phyloP scores from a whole-genome alignment of 2,797 vertebrate species.

The Sphenodon punctatus region DNA sequence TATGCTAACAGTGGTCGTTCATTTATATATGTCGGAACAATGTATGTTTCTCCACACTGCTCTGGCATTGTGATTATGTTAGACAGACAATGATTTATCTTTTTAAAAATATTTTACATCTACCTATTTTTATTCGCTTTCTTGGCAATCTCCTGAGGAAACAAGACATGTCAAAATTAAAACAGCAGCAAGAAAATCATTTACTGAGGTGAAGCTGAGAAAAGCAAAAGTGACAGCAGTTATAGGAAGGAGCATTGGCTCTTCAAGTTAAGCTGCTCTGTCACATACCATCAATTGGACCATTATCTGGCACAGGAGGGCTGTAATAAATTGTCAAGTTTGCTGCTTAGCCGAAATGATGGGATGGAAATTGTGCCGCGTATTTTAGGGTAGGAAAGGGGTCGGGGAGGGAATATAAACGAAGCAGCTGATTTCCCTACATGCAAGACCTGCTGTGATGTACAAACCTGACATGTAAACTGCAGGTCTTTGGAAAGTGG shows the following conservation, averaged over 20 bases:
- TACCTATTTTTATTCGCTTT: constrained; percentile 55
- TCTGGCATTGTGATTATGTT: not conserved
- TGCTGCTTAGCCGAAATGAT: constrained; percentile 74
- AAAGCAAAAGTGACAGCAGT: constrained; percentile 74
- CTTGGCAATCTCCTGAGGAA: constrained; percentile 52
- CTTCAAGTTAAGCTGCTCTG: constrained; percentile 76
- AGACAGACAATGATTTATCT: constrained; percentile 24
- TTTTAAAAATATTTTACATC: constrained; percentile 6
- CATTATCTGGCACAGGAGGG: constrained; percentile 74
- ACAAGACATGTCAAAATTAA: constrained; percentile 67
- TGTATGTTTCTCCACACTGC: not conserved
- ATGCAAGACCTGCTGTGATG: constrained; percentile 41
- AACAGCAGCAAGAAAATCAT: constrained; percentile 53
- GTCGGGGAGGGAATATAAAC: not conserved
- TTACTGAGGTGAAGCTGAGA: constrained; percentile 59
- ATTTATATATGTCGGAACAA: not conserved
- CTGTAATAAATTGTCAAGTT: constrained; percentile 79
- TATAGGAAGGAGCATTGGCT: constrained; percentile 54
- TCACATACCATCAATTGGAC: constrained; percentile 74
- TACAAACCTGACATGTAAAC: constrained; percentile 28
- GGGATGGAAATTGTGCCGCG: constrained; percentile 69
- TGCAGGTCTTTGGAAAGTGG: constrained; percentile 17
- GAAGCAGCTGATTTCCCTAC: constrained; percentile 38
- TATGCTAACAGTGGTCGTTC: not conserved
- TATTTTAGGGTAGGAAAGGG: constrained; percentile 46